Evolutionary conservation across 2,888 invertebrate genomes (phyloP).

Genomic region (Nephrotoma appendiculata): DNA sequence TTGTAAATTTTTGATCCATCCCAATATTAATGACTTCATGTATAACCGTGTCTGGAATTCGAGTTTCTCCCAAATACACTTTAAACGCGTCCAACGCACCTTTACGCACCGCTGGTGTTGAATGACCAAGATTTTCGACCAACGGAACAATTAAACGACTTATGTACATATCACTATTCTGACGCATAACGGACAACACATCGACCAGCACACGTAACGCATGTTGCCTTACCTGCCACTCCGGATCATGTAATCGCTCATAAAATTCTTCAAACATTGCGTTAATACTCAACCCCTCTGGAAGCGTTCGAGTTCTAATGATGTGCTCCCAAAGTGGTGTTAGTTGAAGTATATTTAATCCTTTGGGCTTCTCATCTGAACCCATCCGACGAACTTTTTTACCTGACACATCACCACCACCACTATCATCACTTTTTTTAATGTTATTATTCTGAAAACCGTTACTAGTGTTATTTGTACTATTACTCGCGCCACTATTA

Average conservation of each 20-base stretch:
- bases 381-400: background rate
- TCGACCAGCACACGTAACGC: conserved; percentile 66
- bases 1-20: conserved; percentile 34
- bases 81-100: conserved; percentile 62
- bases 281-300: conserved; percentile 48
- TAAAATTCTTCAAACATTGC: conserved; percentile 55
- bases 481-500: background rate
- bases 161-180: conserved; percentile 54
- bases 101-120: conserved; percentile 65
- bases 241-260: conserved; percentile 59
- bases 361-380: conserved; percentile 9
- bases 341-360: conserved; percentile 33
- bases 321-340: conserved; percentile 73
- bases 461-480: background rate
- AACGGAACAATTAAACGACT: conserved; percentile 47
- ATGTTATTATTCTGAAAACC: background rate
- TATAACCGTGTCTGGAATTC: conserved; percentile 50
- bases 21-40: conserved; percentile 48
- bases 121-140: conserved; percentile 64
- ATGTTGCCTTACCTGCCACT: conserved; percentile 73
- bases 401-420: background rate
- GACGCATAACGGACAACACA: conserved; percentile 57
- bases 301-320: conserved; percentile 55
- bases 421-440: background rate
- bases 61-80: conserved; percentile 54